phyloP scores from a whole-genome alignment of 2,797 vertebrate genomes.

The Notoglanidium macrostoma region DNA sequence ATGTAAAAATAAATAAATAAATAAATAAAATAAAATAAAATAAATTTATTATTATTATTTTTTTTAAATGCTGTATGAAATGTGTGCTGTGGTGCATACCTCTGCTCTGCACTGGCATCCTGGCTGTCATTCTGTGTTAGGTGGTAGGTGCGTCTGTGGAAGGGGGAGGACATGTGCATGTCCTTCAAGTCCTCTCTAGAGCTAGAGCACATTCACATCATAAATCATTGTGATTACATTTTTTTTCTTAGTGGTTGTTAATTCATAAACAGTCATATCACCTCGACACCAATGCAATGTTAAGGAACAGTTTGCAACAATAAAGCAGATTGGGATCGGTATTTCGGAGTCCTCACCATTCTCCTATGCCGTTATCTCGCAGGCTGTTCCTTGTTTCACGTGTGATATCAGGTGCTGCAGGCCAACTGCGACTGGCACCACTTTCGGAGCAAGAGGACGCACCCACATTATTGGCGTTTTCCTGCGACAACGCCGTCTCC shows the following conservation, averaged over 20 bases:
- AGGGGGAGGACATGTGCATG: conserved; percentile 86
- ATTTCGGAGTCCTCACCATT: conserved; percentile 77
- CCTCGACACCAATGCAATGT: not conserved
- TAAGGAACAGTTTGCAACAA: not conserved
- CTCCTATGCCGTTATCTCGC: conserved; percentile 87
- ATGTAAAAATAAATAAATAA: not conserved
- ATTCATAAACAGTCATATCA: not conserved
- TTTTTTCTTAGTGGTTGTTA: not conserved
- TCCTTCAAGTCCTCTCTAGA: conserved; percentile 90
- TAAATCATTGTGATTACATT: not conserved
- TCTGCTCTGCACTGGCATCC: conserved; percentile 89
- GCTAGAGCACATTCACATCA: conserved; percentile 65
- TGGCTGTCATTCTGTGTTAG: conserved; percentile 89
- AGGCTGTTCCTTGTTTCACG: conserved; percentile 93
- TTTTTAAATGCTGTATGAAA: not conserved
- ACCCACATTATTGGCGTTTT: conserved; percentile 69
- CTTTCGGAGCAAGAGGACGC: conserved; percentile 72
- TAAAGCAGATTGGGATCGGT: not conserved
- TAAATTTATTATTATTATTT: not conserved
- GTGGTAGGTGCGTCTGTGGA: conserved; percentile 87
- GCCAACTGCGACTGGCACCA: conserved; percentile 83
- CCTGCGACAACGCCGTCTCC: conserved; percentile 87
- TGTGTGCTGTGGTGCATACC: conserved; percentile 69
- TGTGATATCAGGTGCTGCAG: conserved; percentile 95
- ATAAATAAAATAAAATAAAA: not conserved